Base-by-base conservation (phyloP, 2,888 invertebrate genomes). In the Leptogaster cylindrica region DNA sequence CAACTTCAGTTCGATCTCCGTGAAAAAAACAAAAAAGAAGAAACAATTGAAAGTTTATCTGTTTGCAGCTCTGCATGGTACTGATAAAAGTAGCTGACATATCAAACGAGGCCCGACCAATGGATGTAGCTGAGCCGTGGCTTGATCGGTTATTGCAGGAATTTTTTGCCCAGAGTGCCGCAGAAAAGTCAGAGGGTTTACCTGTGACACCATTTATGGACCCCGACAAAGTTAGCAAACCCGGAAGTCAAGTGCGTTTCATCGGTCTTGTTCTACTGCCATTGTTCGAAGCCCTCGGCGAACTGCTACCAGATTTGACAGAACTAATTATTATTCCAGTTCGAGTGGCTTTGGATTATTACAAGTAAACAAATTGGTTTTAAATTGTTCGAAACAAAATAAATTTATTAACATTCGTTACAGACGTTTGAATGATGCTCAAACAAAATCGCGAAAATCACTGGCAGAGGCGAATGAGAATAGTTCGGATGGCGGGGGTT, bases 141-240 rank as follows among this genome's bases (percentile, higher is more conserved):
- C 79, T 91, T 70, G 92, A 92, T 76, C 86, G 88, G 68, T 83
- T 92, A 41, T 74, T 81, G 58, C 80, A 85, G 79, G 88, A 90
- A 78, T 90, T 90, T 77, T 90, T 90, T 78, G 88, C 89, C 73
- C 90, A 90, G 79, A 89, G 90, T 78, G 92, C 92, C 73, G 88
- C 89, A 3, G 92, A 92, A 78, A 91, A 91, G 76, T 83, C 89
- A 25, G 91, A 91, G 79, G 92, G 92, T 7, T 82, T 92, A 70
- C 92, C 92, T 3, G 91, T 92, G 25, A 91, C 92, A 23, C 91
- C 92, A 0, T 92, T 92, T 77, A 92, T 92, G 92, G 92, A 92
- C 79, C 85, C 91, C 28, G 91, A 92, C 72, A 92, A 91, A 81
- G 90, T 92, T 65, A 91, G 91, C 68, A 92, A 91, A 77, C 89